Percentiles rank a stretch among this genome's conserved stretches.
These are phyloP conservation scores for Sebastes itinus DNA, from an alignment of 2,797 vertebrate species.

Conservation along the genomic window DNA sequence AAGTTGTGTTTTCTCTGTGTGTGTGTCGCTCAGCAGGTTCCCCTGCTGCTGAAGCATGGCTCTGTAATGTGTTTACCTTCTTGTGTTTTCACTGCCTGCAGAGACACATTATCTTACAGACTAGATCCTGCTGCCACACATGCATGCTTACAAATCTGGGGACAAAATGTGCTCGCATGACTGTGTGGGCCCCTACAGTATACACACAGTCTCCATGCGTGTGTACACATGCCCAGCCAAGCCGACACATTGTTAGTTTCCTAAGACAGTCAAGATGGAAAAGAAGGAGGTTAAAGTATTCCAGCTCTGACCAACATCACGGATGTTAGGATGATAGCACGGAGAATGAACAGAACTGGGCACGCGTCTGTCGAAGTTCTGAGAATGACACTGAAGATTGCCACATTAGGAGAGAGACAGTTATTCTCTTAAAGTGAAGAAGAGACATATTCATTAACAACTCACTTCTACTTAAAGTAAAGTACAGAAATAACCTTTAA, in stretches of 20 bases:
- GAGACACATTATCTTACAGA: conserved; percentile 7
- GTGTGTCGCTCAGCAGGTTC: background rate
- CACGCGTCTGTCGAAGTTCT: too few species aligned
- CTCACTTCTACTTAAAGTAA: too few species aligned
- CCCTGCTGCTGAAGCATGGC: background rate
- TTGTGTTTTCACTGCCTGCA: background rate
- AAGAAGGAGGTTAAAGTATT: background rate
- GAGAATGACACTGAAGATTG: too few species aligned
- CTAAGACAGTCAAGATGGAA: background rate
- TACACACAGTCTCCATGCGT: background rate
- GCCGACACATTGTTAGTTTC: background rate
- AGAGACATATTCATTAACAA: too few species aligned
- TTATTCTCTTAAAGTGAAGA: too few species aligned
- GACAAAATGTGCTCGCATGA: background rate
- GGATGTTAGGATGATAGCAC: background rate
- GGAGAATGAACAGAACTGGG: background rate
- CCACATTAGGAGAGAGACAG: too few species aligned
- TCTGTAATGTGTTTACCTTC: conserved; percentile 9
- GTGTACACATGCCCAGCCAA: background rate
- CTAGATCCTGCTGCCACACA: background rate
- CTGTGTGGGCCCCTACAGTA: background rate
- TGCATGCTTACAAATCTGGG: background rate
- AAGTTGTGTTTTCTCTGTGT: background rate
- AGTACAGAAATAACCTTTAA: too few species aligned
- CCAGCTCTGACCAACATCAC: background rate